These are phyloP conservation scores for Lepus americanus DNA, from an alignment of 2,113 vertebrate species.

Conservation along the genomic window DNA sequence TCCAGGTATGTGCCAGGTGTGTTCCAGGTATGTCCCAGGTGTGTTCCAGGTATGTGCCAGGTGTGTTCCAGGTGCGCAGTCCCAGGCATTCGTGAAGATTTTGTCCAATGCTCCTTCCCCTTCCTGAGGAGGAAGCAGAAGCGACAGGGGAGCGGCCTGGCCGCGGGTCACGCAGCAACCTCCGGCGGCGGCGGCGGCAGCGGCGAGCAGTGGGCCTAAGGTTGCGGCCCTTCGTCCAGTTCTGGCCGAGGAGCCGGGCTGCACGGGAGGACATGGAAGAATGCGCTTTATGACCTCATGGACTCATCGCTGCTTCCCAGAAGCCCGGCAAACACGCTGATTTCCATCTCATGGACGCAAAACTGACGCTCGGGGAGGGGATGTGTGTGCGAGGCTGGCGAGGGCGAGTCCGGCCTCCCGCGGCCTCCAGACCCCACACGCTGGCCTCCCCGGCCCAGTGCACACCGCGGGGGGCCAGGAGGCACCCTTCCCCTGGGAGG, in stretches of 20 bases:
- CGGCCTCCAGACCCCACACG: not conserved
- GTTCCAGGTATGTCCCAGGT: not conserved
- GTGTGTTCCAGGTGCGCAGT: not conserved
- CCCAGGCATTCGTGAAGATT: not conserved
- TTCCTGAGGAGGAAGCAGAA: not conserved
- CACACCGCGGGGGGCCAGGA: too few species aligned
- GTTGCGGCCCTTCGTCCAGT: not conserved
- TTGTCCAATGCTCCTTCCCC: not conserved
- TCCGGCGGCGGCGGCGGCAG: not conserved
- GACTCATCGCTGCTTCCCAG: not conserved
- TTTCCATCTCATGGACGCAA: not conserved
- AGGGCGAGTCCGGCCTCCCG: rapidly evolving
- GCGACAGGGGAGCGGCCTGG: not conserved
- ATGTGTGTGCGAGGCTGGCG: rapidly evolving
- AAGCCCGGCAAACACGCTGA: not conserved
- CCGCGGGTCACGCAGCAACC: rapidly evolving
- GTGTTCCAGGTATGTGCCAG: not conserved
- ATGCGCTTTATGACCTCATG: not conserved
- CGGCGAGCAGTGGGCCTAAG: not conserved
- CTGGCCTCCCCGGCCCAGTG: too few species aligned
- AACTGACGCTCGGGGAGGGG: rapidly evolving
- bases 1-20: not conserved
- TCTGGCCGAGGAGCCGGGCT: not conserved
- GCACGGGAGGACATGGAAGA: not conserved
- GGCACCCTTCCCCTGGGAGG: not conserved